Base-by-base conservation (phyloP, 92 coral and sea anemone species). In the Palythoa heliodiscus region DNA sequence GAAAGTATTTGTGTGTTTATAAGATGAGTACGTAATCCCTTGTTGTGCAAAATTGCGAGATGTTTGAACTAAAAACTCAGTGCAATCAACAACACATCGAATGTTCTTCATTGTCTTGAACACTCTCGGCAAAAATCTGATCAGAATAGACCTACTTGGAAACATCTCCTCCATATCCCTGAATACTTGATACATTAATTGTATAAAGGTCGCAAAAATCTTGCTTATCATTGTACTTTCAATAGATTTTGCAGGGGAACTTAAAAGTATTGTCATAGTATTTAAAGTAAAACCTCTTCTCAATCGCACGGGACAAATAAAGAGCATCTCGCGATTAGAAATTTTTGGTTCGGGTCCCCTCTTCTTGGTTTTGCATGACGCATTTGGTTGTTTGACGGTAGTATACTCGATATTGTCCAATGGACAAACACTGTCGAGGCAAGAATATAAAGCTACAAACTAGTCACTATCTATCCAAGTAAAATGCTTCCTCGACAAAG, bases 1-100 rank as follows among this genome's bases (percentile, higher is more conserved):
- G 47, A 91, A 91, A n/a, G 90, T 91, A 91, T 91, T 91, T 11
- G 94, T 73, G 80, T 91, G 94, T 52, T 91, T 91, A 88, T 88
- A 91, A 8, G 83, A 82, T 29, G 37, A 66, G 19, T 17, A 66
- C 4, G 71, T 66, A 12, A 17, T 66, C 37, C 71, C 71, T 24
- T 66, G 71, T 66, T 66, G 71, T n/a, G 71, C 71, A 29, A 66
- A 66, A 29, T 66, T 66, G 5, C 71, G 17, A 8, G 71, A 66
- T 24, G 71, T 66, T 66, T 66, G 29, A 66, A 66, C 71, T n/a
- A 29, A 29, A 66, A 66, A 66, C 19, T 66, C 71, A 9, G 71
- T 66, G 71, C 71, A 66, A 29, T 66, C 71, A 66, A 66, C 19
- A 29, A 29, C 19, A 29, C 71, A 66, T 66, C 71, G 71, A 6